These are phyloP conservation scores for Scomber colias DNA, from an alignment of 2,113 vertebrate species.

Conservation along the genomic window DNA sequence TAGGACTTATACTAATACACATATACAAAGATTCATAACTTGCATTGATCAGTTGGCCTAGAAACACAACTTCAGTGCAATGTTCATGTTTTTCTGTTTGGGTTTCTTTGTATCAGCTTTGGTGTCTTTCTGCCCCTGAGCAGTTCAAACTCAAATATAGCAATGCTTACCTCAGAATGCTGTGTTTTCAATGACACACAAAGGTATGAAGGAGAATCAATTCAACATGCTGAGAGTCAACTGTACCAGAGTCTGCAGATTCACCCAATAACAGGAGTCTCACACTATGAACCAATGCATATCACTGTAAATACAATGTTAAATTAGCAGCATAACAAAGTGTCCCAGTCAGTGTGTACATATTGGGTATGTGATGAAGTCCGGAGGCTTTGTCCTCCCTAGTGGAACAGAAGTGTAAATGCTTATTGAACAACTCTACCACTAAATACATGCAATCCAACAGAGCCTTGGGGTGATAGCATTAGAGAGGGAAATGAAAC, in stretches of 20 bases:
- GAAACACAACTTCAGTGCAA: too few relatives aligned
- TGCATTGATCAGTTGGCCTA: too few relatives aligned
- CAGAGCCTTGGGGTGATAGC: constrained; percentile 23
- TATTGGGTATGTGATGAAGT: background rate
- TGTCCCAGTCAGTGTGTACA: background rate
- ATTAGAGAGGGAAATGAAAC: constrained; percentile 35
- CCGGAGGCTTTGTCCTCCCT: constrained; percentile 12
- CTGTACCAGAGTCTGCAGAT: background rate
- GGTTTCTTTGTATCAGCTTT: too few relatives aligned
- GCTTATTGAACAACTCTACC: constrained; percentile 31
- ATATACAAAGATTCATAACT: too few relatives aligned
- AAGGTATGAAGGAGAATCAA: too few relatives aligned
- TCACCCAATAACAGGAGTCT: background rate
- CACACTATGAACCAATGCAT: background rate
- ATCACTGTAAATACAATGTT: background rate
- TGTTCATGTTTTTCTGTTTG: too few relatives aligned
- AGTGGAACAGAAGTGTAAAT: constrained; percentile 23
- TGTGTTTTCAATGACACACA: too few relatives aligned
- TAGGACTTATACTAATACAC: too few relatives aligned
- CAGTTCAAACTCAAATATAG: too few relatives aligned
- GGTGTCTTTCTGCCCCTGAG: too few relatives aligned
- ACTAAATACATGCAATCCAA: constrained; percentile 35
- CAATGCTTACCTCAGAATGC: too few relatives aligned
- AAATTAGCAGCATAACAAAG: background rate
- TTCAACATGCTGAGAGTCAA: too few relatives aligned